Evolutionary conservation across 2,113 vertebrate genomes (phyloP).

Genomic region (Phyllostomus discolor): DNA sequence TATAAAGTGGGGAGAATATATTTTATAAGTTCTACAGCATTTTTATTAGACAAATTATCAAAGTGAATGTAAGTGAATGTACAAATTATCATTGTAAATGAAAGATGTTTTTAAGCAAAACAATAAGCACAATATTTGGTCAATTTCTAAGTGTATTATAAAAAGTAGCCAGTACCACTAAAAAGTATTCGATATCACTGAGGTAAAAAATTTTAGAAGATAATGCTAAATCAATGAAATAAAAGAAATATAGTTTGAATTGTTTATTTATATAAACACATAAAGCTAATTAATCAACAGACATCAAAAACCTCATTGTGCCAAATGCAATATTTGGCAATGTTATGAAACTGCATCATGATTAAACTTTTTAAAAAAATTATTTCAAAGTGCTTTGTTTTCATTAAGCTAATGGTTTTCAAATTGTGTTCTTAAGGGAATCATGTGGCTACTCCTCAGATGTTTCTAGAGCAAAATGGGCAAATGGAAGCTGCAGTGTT

Average conservation of each 20-base stretch:
- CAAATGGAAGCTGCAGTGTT: not conserved
- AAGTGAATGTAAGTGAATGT: not conserved
- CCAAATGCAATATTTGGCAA: constrained; percentile 26
- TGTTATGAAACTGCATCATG: not conserved
- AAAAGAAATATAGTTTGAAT: not conserved
- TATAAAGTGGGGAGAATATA: not conserved
- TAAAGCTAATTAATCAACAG: not conserved
- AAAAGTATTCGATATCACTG: not conserved
- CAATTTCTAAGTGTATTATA: not conserved
- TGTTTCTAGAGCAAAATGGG: not conserved
- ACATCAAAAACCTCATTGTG: not conserved
- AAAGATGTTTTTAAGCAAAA: not conserved
- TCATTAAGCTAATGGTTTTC: constrained; percentile 30
- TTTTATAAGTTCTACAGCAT: not conserved
- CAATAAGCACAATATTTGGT: not conserved
- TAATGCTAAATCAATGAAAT: not conserved
- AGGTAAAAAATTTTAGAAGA: not conserved
- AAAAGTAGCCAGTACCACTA: not conserved
- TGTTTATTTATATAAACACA: not conserved
- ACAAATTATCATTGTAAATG: not conserved
- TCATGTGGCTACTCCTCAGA: not conserved
- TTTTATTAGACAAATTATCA: not conserved
- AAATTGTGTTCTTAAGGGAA: not conserved
- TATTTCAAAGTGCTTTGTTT: constrained; percentile 34
- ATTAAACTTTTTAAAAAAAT: constrained; percentile 44